Conservation (phyloP, 2,797 vertebrate genomes). For the Xenops minutus region DNA sequence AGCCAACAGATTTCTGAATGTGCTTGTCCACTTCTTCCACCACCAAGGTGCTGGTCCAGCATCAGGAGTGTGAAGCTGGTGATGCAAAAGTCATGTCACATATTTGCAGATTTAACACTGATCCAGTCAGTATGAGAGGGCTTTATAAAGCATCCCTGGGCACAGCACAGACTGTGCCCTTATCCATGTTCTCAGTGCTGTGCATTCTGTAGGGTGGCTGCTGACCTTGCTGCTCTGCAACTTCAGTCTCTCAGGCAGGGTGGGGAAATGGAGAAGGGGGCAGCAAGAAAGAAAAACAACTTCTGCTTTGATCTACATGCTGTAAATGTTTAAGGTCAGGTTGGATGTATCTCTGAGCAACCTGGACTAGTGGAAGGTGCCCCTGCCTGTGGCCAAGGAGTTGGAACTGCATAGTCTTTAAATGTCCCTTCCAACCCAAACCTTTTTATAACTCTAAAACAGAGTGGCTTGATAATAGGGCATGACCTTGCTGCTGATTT, state of each 20-base stretch:
- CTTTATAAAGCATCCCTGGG: neutral
- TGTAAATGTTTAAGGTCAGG: neutral
- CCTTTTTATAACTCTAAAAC: no score
- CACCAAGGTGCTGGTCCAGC: neutral
- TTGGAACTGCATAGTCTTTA: neutral
- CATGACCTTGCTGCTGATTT: neutral
- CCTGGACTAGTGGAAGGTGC: neutral
- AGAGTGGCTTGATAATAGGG: accelerated
- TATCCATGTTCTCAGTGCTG: accelerated
- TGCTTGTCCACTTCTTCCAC: neutral
- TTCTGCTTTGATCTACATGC: neutral
- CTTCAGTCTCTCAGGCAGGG: neutral
- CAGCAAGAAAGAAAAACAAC: neutral
- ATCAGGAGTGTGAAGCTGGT: neutral
- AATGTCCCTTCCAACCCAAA: neutral
- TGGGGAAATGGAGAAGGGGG: neutral
- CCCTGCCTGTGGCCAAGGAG: accelerated
- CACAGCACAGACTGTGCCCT: accelerated
- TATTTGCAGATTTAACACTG: no score
- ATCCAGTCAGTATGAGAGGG: no score
- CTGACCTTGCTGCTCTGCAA: neutral
- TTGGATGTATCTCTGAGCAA: neutral
- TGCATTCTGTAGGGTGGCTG: neutral
- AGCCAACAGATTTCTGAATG: neutral
- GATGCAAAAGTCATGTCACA: neutral